Evolutionary conservation across 1,140 invertebrate species (phyloP).

Genomic region (Zaprionus ghesquierei): DNA sequence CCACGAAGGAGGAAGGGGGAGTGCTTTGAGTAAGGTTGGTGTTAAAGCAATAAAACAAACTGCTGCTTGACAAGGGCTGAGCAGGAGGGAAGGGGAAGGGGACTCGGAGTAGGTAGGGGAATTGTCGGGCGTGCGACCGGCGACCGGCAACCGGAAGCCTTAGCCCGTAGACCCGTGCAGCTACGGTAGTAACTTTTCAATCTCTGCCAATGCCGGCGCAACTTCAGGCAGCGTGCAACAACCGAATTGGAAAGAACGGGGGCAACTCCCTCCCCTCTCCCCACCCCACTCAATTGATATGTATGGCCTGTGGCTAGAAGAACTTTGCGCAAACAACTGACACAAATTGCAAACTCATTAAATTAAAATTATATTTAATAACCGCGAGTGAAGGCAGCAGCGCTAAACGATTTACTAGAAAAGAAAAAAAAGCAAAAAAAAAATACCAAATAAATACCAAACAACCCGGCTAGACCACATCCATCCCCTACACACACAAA

Average conservation of each 20-base stretch:
- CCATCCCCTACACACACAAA: slow-evolving; percentile 25
- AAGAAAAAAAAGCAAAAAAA: not conserved
- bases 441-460: slow-evolving; percentile 12
- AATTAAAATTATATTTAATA: slow-evolving; percentile 81
- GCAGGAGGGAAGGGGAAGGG: not conserved
- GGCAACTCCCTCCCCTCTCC: not conserved
- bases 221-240: slow-evolving; percentile 41
- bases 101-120: not conserved
- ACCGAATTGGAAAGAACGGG: slow-evolving; percentile 20
- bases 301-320: slow-evolving; percentile 49
- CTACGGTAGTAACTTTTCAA: slow-evolving; percentile 68
- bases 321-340: slow-evolving; percentile 73
- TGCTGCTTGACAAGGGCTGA: slow-evolving; percentile 9
- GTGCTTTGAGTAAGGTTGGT: slow-evolving; percentile 17
- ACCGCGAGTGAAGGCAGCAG: slow-evolving; percentile 70
- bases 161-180: not conserved
- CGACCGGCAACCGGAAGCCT: not conserved
- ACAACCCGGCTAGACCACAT: slow-evolving; percentile 45
- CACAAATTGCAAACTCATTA: slow-evolving; percentile 81
- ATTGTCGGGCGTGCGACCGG: not conserved
- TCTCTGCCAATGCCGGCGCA: slow-evolving; percentile 59
- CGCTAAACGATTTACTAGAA: slow-evolving; percentile 65
- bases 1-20: too few species aligned
- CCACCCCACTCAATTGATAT: slow-evolving; percentile 63
- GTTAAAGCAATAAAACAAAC: slow-evolving; percentile 77